Evolutionary conservation across 1,140 invertebrate genomes (phyloP).

Genomic region (Aphaenogaster floridana): DNA sequence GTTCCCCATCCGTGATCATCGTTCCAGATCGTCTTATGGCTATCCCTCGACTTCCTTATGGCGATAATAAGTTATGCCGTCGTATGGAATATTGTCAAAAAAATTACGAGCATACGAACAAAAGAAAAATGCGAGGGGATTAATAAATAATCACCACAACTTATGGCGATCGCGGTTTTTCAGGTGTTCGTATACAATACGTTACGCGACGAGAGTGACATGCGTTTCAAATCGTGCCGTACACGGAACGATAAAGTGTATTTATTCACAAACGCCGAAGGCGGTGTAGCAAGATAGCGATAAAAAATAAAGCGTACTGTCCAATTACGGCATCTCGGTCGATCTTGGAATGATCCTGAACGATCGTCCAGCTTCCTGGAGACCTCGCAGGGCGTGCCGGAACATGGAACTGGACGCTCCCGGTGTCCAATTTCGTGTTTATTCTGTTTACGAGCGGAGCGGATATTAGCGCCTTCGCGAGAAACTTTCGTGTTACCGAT

Average conservation of each 20-base stretch:
- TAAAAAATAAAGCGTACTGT: not conserved
- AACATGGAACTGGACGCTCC: conserved; percentile 26
- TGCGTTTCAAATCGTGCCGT: not conserved
- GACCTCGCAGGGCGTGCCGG: conserved; percentile 30
- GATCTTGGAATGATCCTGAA: not conserved
- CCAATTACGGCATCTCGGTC: not conserved
- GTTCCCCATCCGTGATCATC: conserved; percentile 52
- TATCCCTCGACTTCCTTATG: conserved; percentile 68
- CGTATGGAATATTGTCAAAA: conserved; percentile 40
- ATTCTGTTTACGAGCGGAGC: conserved; percentile 56
- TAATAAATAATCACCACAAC: conserved; percentile 43
- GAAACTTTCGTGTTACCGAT: conserved; percentile 52
- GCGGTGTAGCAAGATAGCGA: not conserved
- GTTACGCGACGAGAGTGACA: not conserved
- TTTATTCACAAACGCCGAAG: not conserved
- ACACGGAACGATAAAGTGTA: not conserved
- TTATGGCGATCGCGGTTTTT: not conserved
- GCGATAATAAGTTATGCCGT: conserved; percentile 59
- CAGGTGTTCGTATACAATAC: not conserved
- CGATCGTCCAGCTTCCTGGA: conserved; percentile 36
- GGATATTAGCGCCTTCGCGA: conserved; percentile 30
- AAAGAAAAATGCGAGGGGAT: conserved; percentile 33
- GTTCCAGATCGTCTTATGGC: conserved; percentile 48
- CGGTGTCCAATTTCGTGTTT: conserved; percentile 57
- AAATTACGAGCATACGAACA: conserved; percentile 31